These are phyloP conservation scores for Charina bottae DNA, from an alignment of 2,113 vertebrate genomes.

Conservation along the genomic window DNA sequence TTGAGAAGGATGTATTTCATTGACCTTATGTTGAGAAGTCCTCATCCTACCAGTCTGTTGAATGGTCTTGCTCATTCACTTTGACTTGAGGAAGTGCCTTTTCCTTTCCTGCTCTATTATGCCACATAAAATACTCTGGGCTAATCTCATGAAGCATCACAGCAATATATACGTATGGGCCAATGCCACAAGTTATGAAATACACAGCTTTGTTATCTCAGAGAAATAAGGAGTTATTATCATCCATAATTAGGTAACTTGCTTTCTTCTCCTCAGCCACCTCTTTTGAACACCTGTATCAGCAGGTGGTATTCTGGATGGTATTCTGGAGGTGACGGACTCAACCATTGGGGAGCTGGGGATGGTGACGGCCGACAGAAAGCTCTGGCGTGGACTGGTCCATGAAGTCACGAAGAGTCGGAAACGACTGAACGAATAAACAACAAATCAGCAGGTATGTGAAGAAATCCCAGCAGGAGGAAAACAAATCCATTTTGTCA, in stretches of 20 bases:
- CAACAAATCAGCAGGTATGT: slow-evolving; percentile 19
- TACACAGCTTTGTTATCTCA: neutral
- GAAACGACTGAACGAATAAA: too few relatives aligned
- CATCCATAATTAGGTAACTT: neutral
- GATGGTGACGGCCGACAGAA: too few relatives aligned
- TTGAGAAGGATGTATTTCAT: too few relatives aligned
- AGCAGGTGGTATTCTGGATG: too few relatives aligned
- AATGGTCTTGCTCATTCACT: too few relatives aligned
- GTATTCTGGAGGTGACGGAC: too few relatives aligned
- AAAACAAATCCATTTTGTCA: slow-evolving; percentile 32
- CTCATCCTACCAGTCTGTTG: neutral
- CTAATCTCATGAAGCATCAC: neutral
- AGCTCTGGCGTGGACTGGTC: too few relatives aligned
- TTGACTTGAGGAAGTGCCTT: too few relatives aligned
- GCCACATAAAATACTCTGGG: neutral
- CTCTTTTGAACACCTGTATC: neutral
- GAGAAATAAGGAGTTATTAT: neutral
- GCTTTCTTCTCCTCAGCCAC: neutral
- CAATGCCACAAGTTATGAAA: neutral
- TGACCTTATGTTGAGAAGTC: neutral
- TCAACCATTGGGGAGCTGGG: too few relatives aligned
- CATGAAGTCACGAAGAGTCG: too few relatives aligned
- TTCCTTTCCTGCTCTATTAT: neutral
- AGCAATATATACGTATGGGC: neutral
- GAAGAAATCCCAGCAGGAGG: slow-evolving; percentile 26